These are phyloP conservation scores for Ploceus nigricollis DNA, from an alignment of 2,113 vertebrate species.

Conservation along the genomic window DNA sequence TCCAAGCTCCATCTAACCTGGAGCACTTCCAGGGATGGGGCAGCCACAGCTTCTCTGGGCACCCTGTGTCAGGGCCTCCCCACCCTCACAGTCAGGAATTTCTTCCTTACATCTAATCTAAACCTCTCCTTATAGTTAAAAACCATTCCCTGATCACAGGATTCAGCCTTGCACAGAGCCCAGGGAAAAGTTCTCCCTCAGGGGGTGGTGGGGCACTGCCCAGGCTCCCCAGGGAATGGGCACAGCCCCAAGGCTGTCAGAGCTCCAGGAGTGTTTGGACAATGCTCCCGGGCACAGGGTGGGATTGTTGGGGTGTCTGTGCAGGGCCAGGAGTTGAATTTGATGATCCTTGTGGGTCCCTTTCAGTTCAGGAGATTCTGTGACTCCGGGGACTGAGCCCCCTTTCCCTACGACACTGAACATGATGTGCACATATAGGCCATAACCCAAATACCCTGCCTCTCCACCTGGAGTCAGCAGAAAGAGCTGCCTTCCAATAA, in stretches of 20 bases:
- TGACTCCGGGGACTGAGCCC: background rate
- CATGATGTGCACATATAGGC: background rate
- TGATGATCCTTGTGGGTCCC: background rate
- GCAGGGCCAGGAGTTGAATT: background rate
- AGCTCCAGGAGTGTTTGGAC: background rate
- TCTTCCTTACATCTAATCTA: background rate
- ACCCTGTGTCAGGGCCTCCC: background rate
- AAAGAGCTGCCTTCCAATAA: constrained; percentile 18
- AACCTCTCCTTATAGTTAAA: background rate
- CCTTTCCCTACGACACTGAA: background rate
- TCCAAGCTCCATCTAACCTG: background rate
- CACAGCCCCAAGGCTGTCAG: background rate
- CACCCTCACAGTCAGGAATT: background rate
- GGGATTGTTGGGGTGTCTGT: background rate
- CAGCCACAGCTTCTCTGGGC: background rate
- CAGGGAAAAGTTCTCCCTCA: background rate
- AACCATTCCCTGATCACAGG: background rate
- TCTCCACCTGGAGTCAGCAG: constrained; percentile 38
- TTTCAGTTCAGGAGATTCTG: background rate
- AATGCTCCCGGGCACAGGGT: background rate
- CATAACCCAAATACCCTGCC: background rate
- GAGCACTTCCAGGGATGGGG: background rate
- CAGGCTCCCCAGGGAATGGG: background rate
- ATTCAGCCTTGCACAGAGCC: background rate
- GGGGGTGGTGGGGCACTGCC: background rate